phyloP scores from a whole-genome alignment of 2,888 invertebrate species.

The Thysanoteuthis rhombus region DNA sequence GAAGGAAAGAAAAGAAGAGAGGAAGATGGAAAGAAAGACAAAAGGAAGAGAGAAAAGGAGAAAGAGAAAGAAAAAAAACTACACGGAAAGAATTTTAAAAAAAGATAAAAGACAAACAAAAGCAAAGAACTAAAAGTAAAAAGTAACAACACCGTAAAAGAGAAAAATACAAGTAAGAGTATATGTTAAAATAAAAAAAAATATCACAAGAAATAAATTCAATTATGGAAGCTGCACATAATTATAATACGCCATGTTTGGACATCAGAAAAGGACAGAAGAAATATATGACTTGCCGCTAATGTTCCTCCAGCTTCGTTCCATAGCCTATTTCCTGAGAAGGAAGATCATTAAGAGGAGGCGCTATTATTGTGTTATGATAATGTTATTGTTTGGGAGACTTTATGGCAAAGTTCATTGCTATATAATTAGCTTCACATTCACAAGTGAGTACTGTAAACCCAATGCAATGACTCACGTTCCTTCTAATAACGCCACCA shows the following conservation, averaged over 20 bases:
- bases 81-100: too few species aligned
- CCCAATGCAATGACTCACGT: neutral
- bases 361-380: neutral
- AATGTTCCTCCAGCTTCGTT: neutral
- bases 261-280: neutral
- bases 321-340: neutral
- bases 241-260: neutral
- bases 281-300: neutral
- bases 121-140: neutral
- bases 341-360: neutral
- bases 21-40: neutral
- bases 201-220: neutral
- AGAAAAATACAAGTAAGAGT: neutral
- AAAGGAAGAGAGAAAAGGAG: neutral
- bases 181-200: neutral
- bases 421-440: conserved; percentile 12
- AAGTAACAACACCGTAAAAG: neutral
- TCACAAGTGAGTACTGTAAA: neutral
- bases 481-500: neutral
- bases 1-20: neutral
- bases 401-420: neutral
- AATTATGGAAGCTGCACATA: neutral
- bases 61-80: neutral
- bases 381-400: neutral
- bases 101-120: neutral